phyloP scores from a whole-genome alignment of 2,113 vertebrate species.

The Alectura lathami region DNA sequence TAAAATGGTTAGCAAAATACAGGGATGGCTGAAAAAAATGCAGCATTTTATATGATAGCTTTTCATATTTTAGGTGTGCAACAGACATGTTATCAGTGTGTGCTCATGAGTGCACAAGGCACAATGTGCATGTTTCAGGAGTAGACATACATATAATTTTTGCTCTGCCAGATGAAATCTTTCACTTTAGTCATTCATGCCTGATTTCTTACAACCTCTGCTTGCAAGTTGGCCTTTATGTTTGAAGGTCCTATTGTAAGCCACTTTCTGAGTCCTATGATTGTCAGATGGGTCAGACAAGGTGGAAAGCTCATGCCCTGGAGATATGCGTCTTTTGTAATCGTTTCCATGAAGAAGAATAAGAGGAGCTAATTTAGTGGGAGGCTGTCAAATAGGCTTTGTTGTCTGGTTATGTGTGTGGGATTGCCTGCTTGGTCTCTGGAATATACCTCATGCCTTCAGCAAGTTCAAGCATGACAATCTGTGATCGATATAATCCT shows the following conservation, averaged over 20 bases:
- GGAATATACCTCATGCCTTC: neutral
- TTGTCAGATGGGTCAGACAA: neutral
- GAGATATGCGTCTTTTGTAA: neutral
- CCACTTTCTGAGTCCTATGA: neutral
- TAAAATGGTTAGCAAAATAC: constrained; percentile 11
- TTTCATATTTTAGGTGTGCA: neutral
- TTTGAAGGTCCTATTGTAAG: neutral
- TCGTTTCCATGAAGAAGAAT: neutral
- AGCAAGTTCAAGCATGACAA: neutral
- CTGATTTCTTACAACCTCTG: neutral
- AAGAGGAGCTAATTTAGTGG: neutral
- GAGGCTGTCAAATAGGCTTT: neutral
- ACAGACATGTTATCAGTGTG: neutral
- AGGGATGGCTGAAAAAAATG: neutral
- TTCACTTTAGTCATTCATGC: neutral
- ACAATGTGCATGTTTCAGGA: neutral
- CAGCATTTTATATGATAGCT: neutral
- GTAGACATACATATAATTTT: neutral
- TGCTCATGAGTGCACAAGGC: fast-evolving
- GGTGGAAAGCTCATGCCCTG: neutral
- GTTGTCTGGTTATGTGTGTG: neutral
- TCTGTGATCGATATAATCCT: fast-evolving
- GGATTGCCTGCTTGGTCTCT: neutral
- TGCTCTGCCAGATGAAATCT: neutral
- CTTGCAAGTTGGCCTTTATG: neutral